phyloP scores from a whole-genome alignment of 2,797 vertebrate species.

The Acrocephalus scirpaceus region DNA sequence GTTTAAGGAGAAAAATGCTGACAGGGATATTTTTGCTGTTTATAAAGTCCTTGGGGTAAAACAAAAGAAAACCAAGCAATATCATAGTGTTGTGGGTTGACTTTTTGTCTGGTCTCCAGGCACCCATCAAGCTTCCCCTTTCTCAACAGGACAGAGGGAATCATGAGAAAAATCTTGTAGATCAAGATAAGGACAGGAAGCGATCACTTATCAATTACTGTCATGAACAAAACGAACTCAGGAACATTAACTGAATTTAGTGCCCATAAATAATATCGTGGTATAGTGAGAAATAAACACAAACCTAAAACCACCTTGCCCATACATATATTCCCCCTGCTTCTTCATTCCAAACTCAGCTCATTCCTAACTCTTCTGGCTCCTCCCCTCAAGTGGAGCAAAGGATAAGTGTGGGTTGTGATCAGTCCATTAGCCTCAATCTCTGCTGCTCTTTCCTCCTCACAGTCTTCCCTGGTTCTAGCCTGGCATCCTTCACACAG shows the following conservation, averaged over 20 bases:
- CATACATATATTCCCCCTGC: fast-evolving
- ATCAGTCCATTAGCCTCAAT: too few relatives aligned
- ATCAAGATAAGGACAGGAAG: background rate
- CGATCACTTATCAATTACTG: background rate
- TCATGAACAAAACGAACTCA: background rate
- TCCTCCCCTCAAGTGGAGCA: fast-evolving
- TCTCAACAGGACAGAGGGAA: background rate
- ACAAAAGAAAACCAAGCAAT: background rate
- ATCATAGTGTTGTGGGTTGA: background rate
- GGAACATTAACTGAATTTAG: background rate
- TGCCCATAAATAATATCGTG: background rate
- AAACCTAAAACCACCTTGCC: background rate
- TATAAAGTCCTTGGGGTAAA: background rate
- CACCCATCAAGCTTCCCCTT: background rate
- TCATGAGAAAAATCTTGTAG: background rate
- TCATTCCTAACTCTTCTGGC: background rate
- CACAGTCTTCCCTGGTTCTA: background rate
- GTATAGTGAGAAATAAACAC: background rate
- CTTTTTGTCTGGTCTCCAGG: background rate
- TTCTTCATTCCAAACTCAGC: background rate
- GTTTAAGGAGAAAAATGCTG: background rate
- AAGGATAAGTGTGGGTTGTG: background rate
- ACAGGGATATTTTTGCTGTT: background rate
- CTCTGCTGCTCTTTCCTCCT: background rate
- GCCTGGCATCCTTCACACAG: fast-evolving